Conservation (phyloP, 2,113 vertebrate genomes). For the Xyliphius kryptos region DNA sequence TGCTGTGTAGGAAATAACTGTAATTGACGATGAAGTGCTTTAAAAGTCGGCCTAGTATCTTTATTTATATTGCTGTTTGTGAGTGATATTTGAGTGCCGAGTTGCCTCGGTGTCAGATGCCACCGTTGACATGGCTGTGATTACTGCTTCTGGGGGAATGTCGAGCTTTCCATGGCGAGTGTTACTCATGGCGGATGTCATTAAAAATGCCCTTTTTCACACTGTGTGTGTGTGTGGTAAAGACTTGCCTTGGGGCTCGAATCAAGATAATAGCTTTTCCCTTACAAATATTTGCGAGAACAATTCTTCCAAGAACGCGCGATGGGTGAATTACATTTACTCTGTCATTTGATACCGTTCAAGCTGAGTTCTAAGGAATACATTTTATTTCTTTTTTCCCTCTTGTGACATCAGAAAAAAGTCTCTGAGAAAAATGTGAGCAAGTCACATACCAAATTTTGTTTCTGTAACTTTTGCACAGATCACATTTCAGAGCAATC, state of each 20-base stretch:
- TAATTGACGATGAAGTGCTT: conserved; percentile 4
- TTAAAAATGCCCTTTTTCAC: conserved; percentile 32
- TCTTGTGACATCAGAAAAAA: conserved; percentile 24
- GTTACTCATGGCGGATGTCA: conserved; percentile 37
- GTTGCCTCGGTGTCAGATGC: conserved; percentile 17
- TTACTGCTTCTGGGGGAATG: conserved; percentile 38
- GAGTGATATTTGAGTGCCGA: conserved; percentile 34
- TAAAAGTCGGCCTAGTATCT: conserved; percentile 7
- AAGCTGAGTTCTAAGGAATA: conserved; percentile 25
- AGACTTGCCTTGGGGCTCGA: conserved; percentile 30
- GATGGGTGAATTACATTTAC: conserved; percentile 35
- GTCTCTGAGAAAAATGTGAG: conserved; percentile 9
- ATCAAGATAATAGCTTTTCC: conserved; percentile 40
- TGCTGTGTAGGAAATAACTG: neutral
- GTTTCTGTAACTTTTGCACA: no score
- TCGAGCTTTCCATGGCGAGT: conserved; percentile 34
- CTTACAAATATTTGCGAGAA: conserved; percentile 42
- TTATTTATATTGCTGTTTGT: conserved; percentile 10
- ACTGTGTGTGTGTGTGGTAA: conserved; percentile 17
- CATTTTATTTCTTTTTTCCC: conserved; percentile 27
- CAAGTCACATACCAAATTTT: conserved; percentile 25
- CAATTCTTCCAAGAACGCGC: conserved; percentile 22
- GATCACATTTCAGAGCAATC: no score
- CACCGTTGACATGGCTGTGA: conserved; percentile 29
- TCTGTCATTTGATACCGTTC: conserved; percentile 38